phyloP scores from a whole-genome alignment of 1,140 invertebrate species.

The Hyles vespertilio region DNA sequence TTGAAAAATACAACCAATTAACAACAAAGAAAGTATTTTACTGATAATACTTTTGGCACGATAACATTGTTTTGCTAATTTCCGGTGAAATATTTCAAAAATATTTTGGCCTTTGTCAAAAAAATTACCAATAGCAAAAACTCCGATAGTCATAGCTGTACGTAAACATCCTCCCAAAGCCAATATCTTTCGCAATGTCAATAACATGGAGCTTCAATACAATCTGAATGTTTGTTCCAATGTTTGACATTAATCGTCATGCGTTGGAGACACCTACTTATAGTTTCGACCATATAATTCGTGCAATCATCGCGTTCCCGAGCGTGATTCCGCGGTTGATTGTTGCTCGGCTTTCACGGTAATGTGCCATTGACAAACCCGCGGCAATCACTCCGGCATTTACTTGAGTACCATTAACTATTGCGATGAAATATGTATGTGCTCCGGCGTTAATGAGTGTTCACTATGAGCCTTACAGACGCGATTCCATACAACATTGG shows the following conservation, averaged over 20 bases:
- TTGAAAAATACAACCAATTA: background rate
- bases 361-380: slow-evolving; percentile 33
- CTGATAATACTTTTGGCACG: too few relatives aligned
- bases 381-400: slow-evolving; percentile 21
- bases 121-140: too few relatives aligned
- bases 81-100: too few relatives aligned
- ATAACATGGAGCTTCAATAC: too few relatives aligned
- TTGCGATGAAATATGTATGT: slow-evolving; percentile 13
- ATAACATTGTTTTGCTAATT: background rate
- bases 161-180: too few relatives aligned
- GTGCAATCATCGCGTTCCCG: slow-evolving; percentile 31
- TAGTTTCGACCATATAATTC: slow-evolving; percentile 21
- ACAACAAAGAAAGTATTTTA: background rate
- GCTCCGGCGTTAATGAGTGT: slow-evolving; percentile 13
- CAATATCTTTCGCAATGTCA: too few relatives aligned
- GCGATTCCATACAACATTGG: too few relatives aligned
- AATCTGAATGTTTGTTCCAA: too few relatives aligned
- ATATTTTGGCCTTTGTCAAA: too few relatives aligned
- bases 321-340: slow-evolving; percentile 29
- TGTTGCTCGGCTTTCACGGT: slow-evolving; percentile 19
- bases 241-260: too few relatives aligned
- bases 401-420: slow-evolving; percentile 34
- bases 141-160: too few relatives aligned
- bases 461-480: background rate
- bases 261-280: too few relatives aligned